These are phyloP conservation scores for Neostethus bicornis DNA, from an alignment of 2,797 vertebrate species.

Conservation along the genomic window DNA sequence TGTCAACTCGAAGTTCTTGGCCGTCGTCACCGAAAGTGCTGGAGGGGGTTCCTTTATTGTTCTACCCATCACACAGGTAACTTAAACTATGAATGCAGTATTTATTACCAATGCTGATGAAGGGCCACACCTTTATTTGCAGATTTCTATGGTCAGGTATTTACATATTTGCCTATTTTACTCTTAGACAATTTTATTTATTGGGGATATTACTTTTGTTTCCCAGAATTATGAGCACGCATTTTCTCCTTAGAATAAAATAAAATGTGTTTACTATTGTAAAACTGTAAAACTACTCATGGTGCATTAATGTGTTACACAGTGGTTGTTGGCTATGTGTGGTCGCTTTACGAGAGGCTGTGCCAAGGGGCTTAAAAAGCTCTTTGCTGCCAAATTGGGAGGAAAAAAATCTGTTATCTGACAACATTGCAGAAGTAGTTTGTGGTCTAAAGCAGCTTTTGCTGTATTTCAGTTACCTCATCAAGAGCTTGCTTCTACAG, in stretches of 20 bases:
- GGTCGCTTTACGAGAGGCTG: conserved; percentile 50
- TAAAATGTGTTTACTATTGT: no score
- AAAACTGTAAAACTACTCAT: neutral
- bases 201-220: neutral
- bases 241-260: no score
- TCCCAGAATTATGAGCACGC: neutral
- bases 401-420: conserved; percentile 45
- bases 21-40: conserved; percentile 93
- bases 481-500: neutral
- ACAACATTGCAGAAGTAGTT: conserved; percentile 30
- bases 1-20: conserved; percentile 92
- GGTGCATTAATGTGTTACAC: neutral
- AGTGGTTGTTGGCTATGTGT: conserved; percentile 2
- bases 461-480: conserved; percentile 23
- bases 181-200: neutral
- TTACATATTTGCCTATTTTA: neutral
- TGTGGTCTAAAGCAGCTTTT: conserved; percentile 23
- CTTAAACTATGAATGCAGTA: neutral
- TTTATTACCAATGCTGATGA: neutral
- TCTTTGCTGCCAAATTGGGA: conserved; percentile 34
- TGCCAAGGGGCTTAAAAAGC: conserved; percentile 42
- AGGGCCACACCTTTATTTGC: neutral
- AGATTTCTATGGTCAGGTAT: neutral
- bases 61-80: conserved; percentile 93
- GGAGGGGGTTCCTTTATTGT: conserved; percentile 95